A percentile compares a stretch with the other conserved stretches of the same genome.
Conservation (phyloP, 2,888 invertebrate genomes). For the Arenicola marina region DNA sequence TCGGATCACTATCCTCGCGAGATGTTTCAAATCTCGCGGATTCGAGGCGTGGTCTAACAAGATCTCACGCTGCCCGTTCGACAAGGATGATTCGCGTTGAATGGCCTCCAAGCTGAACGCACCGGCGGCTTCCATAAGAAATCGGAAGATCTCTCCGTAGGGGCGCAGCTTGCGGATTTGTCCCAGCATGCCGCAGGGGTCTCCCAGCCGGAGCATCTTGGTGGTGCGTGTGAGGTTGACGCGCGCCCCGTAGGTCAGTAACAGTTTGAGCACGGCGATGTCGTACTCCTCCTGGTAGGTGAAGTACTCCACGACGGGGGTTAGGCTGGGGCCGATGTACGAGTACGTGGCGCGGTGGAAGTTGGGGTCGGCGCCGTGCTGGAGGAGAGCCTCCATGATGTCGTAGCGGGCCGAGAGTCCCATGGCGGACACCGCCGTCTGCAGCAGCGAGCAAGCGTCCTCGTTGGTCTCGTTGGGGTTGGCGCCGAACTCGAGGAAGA, state of each 20-base stretch:
- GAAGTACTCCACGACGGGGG: slow-evolving; percentile 82
- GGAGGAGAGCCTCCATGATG: slow-evolving; percentile 46
- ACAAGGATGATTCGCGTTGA: slow-evolving; percentile 11
- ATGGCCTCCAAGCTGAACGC: slow-evolving; percentile 17
- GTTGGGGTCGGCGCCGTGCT: slow-evolving; percentile 51
- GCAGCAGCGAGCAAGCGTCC: slow-evolving; percentile 59
- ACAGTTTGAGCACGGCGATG: slow-evolving; percentile 70
- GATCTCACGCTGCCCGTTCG: slow-evolving; percentile 12
- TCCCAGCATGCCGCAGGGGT: slow-evolving; percentile 22
- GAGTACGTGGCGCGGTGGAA: slow-evolving; percentile 64
- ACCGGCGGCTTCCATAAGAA: slow-evolving; percentile 18
- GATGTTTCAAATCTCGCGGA: slow-evolving; percentile 13
- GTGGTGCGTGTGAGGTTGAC: slow-evolving; percentile 60
- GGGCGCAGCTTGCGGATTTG: slow-evolving; percentile 19
- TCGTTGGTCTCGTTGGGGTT: slow-evolving; percentile 62
- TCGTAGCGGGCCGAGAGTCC: slow-evolving; percentile 43
- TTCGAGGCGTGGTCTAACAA: slow-evolving; percentile 4
- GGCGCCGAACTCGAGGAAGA: slow-evolving; percentile 62
- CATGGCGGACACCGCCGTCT: slow-evolving; percentile 58
- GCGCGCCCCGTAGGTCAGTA: slow-evolving; percentile 76
- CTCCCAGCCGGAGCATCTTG: slow-evolving; percentile 58
- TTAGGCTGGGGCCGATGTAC: slow-evolving; percentile 69
- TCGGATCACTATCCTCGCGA: slow-evolving; percentile 4
- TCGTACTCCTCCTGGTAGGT: slow-evolving; percentile 72
- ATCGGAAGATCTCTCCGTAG: slow-evolving; percentile 18